Evolutionary conservation across 2,797 vertebrate genomes (phyloP), one percentile per base, ranked within the genome.

Genomic region (Syngnathus rostellatus): DNA sequence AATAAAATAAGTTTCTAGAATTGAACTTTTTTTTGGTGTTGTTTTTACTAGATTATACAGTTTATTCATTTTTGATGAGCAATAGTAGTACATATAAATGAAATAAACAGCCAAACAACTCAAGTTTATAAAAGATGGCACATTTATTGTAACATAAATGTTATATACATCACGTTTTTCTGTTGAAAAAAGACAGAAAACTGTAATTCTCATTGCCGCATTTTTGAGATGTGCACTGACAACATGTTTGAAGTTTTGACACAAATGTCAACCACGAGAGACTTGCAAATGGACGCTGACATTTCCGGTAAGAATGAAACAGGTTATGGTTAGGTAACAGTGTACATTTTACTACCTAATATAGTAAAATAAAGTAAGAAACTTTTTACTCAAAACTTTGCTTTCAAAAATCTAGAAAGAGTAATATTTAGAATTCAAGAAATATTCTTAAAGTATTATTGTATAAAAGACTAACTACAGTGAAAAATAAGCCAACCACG

Each of bases 351-450:
- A 96, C 97, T 97, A 98, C 95, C 95, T 98, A 99, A 96, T 93
- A 98, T 99, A 98, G 96, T 99, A 99, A 99, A 99, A 99, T 99
- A 99, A 99, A 99, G 95, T 99, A 99, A 97, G 95, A 99, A 99
- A 98, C 92, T 98, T 98, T 92, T 99, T 99, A 98, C 97, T 97
- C 95, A 98, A 99, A 99, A 98, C 93, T 97, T 98, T 86, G 93
- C 95, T 98, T 98, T 95, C 93, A 99, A 99, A 99, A 99, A 99
- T 99, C 97, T 99, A 99, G 95, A 99, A 99, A 99, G 97, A 99
- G 96, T 97, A 98, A 99, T 98, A 98, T 99, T 98, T 97, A 95
- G 94, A 98, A 95, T 98, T 97, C 94, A 97, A 98, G 96, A 99
- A 98, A 99, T 97, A 97, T 99, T 98, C 95, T 98, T 98, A 98